Evolutionary conservation across 2,113 vertebrate species (phyloP), one percentile per base, ranked within the genome.

Genomic region (Periophthalmus modestus): DNA sequence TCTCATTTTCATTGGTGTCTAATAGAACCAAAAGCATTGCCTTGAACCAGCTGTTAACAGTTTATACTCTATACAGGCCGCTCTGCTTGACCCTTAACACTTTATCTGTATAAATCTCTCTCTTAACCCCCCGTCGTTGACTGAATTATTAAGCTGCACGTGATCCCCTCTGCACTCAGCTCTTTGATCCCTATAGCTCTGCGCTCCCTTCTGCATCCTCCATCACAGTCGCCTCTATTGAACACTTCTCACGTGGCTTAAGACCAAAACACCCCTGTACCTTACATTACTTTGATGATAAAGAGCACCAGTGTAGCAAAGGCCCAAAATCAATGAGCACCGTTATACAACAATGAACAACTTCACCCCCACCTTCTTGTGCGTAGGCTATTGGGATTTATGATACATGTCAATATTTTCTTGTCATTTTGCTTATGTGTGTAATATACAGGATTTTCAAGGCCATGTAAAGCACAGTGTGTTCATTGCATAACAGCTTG

Each of bases 91-190:
- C 55, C 43, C 39, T 86, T 47, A 3, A 24, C 28, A 61, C n/a
- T n/a, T 54, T 58, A 11, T 69, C 72, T 46, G 39, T 68, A 24
- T 71, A 74, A 79, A 81, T 69, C 76, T 72, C 18, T 66, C 43
- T 2, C 15, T 66, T 77, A 69, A 85, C 62, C 74, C 63, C 28
- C 62, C 0, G 2, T 21, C 50, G 12, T 43, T 43, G 7, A 33
- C 57, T 86, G 46, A 83, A 77, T 79, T 82, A 83, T 86, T 81
- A 81, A 86, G 69, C 0, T 9, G 68, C 83, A 82, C 9, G 75
- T 74, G 80, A 83, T 74, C 36, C 24, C 62, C 63, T 78, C 69
- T 34, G 55, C 59, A 46, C 66, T 28, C 71, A 28, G 68, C 65
- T 72, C 55, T 85, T 78, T 79, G 77, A 83, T 78, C 82, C 71